Percentiles rank a stretch among this genome's conserved stretches.
These are phyloP conservation scores for Alethe castanea DNA, from an alignment of 2,113 vertebrate species.

Conservation along the genomic window DNA sequence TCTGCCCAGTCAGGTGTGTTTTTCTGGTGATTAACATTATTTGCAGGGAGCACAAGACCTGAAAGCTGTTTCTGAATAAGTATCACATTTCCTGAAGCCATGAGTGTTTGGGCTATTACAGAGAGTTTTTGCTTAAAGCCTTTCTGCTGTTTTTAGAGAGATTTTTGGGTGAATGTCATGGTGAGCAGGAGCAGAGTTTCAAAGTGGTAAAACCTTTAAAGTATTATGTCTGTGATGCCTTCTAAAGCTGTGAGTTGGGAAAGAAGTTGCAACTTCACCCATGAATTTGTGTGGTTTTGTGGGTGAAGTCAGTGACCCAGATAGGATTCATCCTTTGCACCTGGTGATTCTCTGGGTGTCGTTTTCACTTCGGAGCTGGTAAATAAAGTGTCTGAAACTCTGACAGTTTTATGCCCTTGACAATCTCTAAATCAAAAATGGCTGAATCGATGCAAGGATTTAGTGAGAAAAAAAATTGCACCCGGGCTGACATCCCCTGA, in stretches of 20 bases:
- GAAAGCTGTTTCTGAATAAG: not conserved
- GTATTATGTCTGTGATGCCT: not conserved
- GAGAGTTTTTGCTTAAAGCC: not conserved
- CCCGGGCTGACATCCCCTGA: conserved; percentile 19
- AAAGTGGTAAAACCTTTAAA: not conserved
- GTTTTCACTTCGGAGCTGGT: conserved; percentile 6
- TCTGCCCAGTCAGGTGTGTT: not conserved
- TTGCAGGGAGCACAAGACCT: not conserved
- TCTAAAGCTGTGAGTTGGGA: not conserved
- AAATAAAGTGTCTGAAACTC: conserved; percentile 56
- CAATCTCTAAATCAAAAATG: conserved; percentile 68
- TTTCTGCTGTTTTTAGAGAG: not conserved
- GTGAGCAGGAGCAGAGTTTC: not conserved
- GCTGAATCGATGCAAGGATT: conserved; percentile 62
- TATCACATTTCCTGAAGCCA: not conserved
- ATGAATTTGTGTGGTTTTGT: not conserved
- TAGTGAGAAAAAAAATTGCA: conserved; percentile 44
- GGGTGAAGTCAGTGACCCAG: conserved; percentile 12
- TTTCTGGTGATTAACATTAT: not conserved
- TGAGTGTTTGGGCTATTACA: not conserved
- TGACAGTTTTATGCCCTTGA: conserved; percentile 62
- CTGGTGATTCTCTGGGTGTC: not conserved
- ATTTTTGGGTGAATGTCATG: not conserved
- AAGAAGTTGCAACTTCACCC: not conserved
- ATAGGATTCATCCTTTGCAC: conserved; percentile 22